Conservation (phyloP, 2,888 invertebrate genomes). For the Hypomecis atomaria region DNA sequence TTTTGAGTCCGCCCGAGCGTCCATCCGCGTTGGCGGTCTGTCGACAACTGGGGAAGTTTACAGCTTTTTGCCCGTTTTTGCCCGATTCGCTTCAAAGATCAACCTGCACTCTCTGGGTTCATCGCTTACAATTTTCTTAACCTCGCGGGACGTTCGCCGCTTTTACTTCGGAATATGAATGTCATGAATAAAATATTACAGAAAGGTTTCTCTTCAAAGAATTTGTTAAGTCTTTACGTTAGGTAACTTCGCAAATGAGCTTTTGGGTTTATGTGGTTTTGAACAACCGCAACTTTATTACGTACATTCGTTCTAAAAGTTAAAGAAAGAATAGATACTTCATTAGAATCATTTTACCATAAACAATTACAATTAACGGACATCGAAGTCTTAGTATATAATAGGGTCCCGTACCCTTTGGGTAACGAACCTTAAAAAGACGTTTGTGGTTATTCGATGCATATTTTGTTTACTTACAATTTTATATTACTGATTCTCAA, state of each 20-base stretch:
- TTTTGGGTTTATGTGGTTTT: conserved; percentile 4
- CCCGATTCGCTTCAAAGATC: conserved; percentile 27
- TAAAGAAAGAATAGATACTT: conserved; percentile 4
- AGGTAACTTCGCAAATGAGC: conserved; percentile 2
- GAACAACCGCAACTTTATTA: not conserved
- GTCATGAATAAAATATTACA: conserved; percentile 26
- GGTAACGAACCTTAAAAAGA: too few relatives aligned
- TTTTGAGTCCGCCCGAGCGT: conserved; percentile 33
- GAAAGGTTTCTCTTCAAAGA: conserved; percentile 16
- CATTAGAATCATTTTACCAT: too few relatives aligned
- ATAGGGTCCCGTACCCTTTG: too few relatives aligned
- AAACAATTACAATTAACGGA: too few relatives aligned
- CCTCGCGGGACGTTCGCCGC: conserved; percentile 66
- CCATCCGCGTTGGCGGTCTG: conserved; percentile 52
- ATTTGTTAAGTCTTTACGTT: conserved; percentile 5
- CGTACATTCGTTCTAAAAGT: not conserved
- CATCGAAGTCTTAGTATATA: too few relatives aligned
- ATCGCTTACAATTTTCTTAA: conserved; percentile 71
- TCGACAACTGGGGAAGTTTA: conserved; percentile 65
- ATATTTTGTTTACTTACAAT: too few relatives aligned
- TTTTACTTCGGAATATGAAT: conserved; percentile 52
- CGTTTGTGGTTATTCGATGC: too few relatives aligned
- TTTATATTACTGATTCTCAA: too few relatives aligned
- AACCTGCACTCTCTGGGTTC: conserved; percentile 57
- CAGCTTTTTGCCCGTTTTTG: conserved; percentile 27